Evolutionary conservation across 92 coral and sea anemone species (phyloP).

Genomic region (Epizoanthus ramosus): DNA sequence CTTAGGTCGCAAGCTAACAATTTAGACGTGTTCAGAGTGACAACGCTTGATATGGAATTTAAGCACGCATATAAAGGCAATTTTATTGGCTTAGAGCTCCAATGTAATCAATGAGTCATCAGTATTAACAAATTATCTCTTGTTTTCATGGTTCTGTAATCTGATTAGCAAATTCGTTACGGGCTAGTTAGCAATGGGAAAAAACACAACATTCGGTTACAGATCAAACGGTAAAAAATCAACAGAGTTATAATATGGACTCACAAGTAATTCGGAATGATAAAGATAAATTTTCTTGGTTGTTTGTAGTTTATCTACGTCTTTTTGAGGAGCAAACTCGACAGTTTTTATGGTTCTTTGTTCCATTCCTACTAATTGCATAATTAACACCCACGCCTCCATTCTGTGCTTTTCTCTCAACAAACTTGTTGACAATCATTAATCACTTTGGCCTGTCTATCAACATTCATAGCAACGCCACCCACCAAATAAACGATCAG

Average conservation of each 20-base stretch:
- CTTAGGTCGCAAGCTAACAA: neutral
- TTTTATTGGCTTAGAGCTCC: slow-evolving; percentile 41
- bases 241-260: no score
- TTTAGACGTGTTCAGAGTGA: neutral
- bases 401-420: neutral
- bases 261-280: neutral
- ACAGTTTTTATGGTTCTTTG: slow-evolving; percentile 21
- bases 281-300: no score
- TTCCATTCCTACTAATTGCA: slow-evolving; percentile 26
- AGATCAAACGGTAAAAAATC: no score
- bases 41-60: slow-evolving; percentile 27
- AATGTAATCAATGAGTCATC: slow-evolving; percentile 35
- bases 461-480: neutral
- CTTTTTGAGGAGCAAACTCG: neutral
- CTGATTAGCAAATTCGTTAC: slow-evolving; percentile 3
- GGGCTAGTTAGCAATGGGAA: neutral
- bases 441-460: slow-evolving; percentile 19
- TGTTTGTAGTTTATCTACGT: neutral
- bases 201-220: no score
- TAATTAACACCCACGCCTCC: slow-evolving; percentile 51
- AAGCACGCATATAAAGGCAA: slow-evolving; percentile 21
- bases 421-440: slow-evolving; percentile 29
- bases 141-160: slow-evolving; percentile 16
- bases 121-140: slow-evolving; percentile 17
- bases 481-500: neutral